Evolutionary conservation across 2,113 vertebrate species (phyloP), one percentile per base, ranked within the genome.

Genomic region (Neolamprologus sp.): DNA sequence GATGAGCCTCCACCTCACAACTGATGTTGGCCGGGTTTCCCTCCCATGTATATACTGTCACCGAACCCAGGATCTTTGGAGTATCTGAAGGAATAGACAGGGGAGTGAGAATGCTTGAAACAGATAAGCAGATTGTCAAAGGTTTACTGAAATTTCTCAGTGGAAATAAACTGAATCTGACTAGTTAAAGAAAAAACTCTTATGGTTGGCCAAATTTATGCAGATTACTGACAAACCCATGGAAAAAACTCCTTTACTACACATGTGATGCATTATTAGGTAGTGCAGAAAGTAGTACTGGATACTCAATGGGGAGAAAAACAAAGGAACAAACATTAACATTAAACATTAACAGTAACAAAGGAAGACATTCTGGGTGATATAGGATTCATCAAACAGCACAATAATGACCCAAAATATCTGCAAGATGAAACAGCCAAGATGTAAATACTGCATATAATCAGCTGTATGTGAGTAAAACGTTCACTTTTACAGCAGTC

Each of bases 1-100:
- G 99, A 87, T 99, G 98, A 85, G 98, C 98, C 58, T 98, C 97
- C 6, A 98, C 98, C 92, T 98, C 97, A 4, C 99, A 99, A 47
- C 97, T 99, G 93, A 99, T 98, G 95, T 99, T 99, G 71, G 97
- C 98, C 1, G 98, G 96, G 95, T 99, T 99, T 3, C 98, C 98
- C 84, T 99, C 98, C 99, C 99, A 99, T 0, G 98, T 99, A 88
- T 97, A 99, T 81, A 97, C 96, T 0, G 97, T 93, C 93, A 99
- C 98, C 0, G 87, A 42, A 19, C 98, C 98, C 88, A 96, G 96
- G 54, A 99, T 96, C 95, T 99, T 99, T 45, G 99, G 99, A 68
- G 98, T 97, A 92, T 99, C 99, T 99, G 96, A 75, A 85, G 89
- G 37, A 85, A 53, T 1, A 86, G 21, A 90, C 14, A 28, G 21